Percentiles rank a stretch among this genome's conserved stretches.
Conservation (phyloP, 1,140 invertebrate species). For the Vanessa tameamea region DNA sequence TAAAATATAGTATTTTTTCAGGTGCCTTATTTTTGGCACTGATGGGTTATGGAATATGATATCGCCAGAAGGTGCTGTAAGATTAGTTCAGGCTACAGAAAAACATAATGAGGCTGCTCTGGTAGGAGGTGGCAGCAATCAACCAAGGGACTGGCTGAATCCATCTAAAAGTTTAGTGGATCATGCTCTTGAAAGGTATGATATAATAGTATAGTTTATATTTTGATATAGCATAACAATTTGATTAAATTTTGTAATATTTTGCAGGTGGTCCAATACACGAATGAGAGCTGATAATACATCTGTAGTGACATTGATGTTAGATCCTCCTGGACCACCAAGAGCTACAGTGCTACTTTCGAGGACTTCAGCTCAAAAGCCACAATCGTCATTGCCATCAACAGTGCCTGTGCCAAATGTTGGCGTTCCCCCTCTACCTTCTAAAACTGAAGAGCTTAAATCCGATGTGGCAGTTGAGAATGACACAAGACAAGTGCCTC, state of each 20-base stretch:
- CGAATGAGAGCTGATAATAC: constrained; percentile 97
- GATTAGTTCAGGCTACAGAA: constrained; percentile 90
- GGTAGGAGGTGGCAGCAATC: constrained; percentile 77
- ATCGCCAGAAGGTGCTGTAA: constrained; percentile 90
- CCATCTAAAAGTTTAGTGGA: constrained; percentile 95
- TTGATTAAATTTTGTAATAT: constrained; percentile 7
- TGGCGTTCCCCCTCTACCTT: constrained; percentile 23
- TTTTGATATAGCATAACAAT: background rate
- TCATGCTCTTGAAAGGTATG: constrained; percentile 86
- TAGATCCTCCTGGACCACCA: constrained; percentile 94
- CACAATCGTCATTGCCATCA: constrained; percentile 36
- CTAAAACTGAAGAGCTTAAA: constrained; percentile 38
- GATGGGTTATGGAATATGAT: constrained; percentile 99
- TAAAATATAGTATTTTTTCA: constrained; percentile 68
- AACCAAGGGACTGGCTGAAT: constrained; percentile 88
- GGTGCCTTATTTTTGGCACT: constrained; percentile 96
- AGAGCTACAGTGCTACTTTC: constrained; percentile 83
- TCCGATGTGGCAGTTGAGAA: constrained; percentile 32
- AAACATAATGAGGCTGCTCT: constrained; percentile 88
- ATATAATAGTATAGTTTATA: background rate
- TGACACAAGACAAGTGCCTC: constrained; percentile 51
- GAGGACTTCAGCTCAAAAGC: constrained; percentile 50
- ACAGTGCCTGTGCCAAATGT: constrained; percentile 34
- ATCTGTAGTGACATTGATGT: constrained; percentile 94
- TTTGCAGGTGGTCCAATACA: constrained; percentile 85